These are phyloP conservation scores for Bostrychus sinensis DNA, from an alignment of 2,113 vertebrate genomes.

Conservation along the genomic window DNA sequence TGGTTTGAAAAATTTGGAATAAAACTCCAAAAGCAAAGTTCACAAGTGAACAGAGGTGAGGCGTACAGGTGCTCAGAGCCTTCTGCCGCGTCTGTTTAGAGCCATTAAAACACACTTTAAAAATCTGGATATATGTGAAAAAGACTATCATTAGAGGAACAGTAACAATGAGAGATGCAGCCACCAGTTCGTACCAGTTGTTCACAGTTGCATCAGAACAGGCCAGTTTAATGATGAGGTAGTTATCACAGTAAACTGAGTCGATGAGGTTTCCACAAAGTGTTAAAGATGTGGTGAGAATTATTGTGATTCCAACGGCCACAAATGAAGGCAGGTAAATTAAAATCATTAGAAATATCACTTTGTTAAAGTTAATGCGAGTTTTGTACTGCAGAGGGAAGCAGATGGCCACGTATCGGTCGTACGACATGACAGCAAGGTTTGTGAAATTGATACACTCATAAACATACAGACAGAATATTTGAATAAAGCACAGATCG, in stretches of 20 bases:
- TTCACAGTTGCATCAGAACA: not conserved
- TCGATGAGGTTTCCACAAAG: not conserved
- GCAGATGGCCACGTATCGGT: too few relatives aligned
- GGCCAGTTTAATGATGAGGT: not conserved
- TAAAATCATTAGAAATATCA: not conserved
- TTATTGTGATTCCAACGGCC: not conserved
- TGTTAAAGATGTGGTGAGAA: not conserved
- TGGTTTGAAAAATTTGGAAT: conserved; percentile 9
- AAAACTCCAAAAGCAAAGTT: not conserved
- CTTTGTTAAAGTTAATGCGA: too few relatives aligned
- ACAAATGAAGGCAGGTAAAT: conserved; percentile 1
- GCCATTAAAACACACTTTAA: conserved; percentile 2
- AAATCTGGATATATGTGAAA: not conserved
- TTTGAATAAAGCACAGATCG: too few relatives aligned
- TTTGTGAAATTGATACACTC: too few relatives aligned
- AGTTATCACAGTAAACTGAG: not conserved
- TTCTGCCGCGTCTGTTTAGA: not conserved
- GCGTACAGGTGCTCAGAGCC: not conserved
- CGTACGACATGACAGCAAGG: too few relatives aligned
- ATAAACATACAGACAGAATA: too few relatives aligned
- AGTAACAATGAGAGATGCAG: not conserved
- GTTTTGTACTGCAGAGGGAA: too few relatives aligned
- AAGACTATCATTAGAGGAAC: not conserved
- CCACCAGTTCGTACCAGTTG: conserved; percentile 1
- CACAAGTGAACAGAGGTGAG: not conserved